A percentile compares a stretch with the other conserved stretches of the same genome.
Evolutionary conservation across 2,888 invertebrate species (phyloP).

Genomic region (Boloria selene): DNA sequence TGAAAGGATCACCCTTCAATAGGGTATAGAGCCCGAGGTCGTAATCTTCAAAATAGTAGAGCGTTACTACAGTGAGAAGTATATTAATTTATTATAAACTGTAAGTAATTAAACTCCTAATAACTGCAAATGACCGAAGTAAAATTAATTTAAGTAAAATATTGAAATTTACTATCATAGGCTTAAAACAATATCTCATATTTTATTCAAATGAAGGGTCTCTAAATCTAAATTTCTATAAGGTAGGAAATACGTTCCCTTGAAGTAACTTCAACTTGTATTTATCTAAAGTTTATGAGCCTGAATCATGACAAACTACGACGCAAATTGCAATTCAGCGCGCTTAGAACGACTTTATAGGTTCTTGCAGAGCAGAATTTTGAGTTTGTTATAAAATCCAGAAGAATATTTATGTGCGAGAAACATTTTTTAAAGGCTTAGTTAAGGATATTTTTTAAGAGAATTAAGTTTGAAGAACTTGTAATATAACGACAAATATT

Average conservation of each 20-base stretch:
- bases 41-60: too few species aligned
- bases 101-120: too few species aligned
- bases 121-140: too few species aligned
- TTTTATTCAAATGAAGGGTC: conserved; percentile 9
- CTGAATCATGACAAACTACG: conserved; percentile 24
- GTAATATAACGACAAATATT: too few species aligned
- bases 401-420: conserved; percentile 10
- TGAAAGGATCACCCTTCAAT: too few species aligned
- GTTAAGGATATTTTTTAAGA: neutral
- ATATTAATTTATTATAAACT: too few species aligned
- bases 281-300: conserved; percentile 49
- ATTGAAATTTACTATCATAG: neutral
- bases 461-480: too few species aligned
- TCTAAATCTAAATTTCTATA: conserved; percentile 18
- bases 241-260: conserved; percentile 10
- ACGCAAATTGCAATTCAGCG: conserved; percentile 27
- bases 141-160: neutral
- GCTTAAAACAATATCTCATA: neutral
- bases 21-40: too few species aligned
- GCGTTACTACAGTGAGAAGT: too few species aligned
- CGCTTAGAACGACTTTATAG: conserved; percentile 25
- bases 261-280: conserved; percentile 22
- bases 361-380: conserved; percentile 22
- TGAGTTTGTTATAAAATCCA: conserved; percentile 15
- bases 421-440: neutral